Conservation (phyloP, 1,140 invertebrate species). For the Lerema accius region DNA sequence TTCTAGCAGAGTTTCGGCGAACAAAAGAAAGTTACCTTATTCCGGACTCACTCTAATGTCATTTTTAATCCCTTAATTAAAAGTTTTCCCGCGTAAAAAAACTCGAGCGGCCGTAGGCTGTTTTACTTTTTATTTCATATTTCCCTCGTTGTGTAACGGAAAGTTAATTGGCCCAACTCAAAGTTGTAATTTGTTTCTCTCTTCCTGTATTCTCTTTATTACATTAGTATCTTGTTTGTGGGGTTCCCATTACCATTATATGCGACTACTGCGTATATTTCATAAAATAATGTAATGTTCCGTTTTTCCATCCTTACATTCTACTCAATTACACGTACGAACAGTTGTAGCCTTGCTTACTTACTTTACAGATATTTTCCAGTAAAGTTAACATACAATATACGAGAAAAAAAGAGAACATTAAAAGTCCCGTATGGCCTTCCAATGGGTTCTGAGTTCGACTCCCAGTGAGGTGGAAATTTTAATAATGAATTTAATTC, state of each 20-base stretch:
- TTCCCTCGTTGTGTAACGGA: conserved; percentile 72
- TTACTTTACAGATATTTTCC: too few species aligned
- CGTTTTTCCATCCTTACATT: conserved; percentile 8
- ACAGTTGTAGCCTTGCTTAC: too few species aligned
- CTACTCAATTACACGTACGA: too few species aligned
- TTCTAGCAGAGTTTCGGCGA: conserved; percentile 48
- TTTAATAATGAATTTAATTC: too few species aligned
- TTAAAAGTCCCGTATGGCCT: too few species aligned
- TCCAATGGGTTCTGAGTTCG: too few species aligned
- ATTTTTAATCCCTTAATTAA: conserved; percentile 82
- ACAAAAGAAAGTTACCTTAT: conserved; percentile 74
- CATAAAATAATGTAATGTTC: conserved; percentile 3
- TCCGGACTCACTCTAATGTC: conserved; percentile 76
- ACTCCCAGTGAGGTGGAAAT: too few species aligned
- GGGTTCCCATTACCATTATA: conserved; percentile 55
- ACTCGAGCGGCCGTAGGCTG: conserved; percentile 61
- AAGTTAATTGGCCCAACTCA: conserved; percentile 78
- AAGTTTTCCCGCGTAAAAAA: conserved; percentile 73
- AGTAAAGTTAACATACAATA: too few species aligned
- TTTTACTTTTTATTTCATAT: conserved; percentile 81
- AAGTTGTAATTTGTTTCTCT: conserved; percentile 79
- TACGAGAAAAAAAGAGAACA: too few species aligned
- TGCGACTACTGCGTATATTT: conserved; percentile 10
- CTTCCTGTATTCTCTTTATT: conserved; percentile 70
- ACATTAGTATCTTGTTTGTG: conserved; percentile 58